Base-by-base conservation (phyloP, 2,797 vertebrate genomes). In the Alca torda region DNA sequence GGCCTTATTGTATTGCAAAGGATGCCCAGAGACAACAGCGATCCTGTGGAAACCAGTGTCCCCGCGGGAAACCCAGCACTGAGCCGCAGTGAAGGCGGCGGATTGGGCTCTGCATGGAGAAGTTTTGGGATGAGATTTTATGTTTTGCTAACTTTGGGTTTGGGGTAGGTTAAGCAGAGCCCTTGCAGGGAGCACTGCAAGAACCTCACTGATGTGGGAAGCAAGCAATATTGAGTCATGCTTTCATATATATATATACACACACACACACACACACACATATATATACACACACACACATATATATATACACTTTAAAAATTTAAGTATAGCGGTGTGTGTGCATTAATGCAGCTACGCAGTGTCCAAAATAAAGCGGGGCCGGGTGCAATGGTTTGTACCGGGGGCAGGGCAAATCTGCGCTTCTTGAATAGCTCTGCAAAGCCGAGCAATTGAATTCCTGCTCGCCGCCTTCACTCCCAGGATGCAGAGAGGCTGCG, bases 11-110 rank as follows among this genome's bases (percentile, higher is more conserved):
- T 3, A 11, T 20, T 5, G 11, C n/a, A 1, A 24, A 33, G 45
- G 33, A 3, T 33, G 72, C 45, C 51, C 33, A 5, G 39, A 31
- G 43, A 16, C 0, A 2, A 13, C 11, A 5, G 33, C 1, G 1
- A 3, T 45, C 53, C 61, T 15, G 5, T 3, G 33, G 68, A 30
- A 54, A 50, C 7, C 10, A 0, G 26, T 14, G 56, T 31, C 59
- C 12, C 0, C 0, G 4, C 11, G 6, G 23, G 3, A 4, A 43
- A 3, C 16, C 33, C 74, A 8, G 68, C 2, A 1, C 35, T 2
- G 43, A 69, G 77, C 64, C 9, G 43, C n/a, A 5, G 60, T 8
- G 6, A n/a, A 53, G 72, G 45, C 4, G 4, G 39, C 25, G 6
- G 53, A 7, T 5, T 1, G 10, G 17, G 41, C 61, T 68, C 24